These are phyloP conservation scores for Gari tellinella DNA, from an alignment of 2,888 invertebrate species.

Conservation along the genomic window DNA sequence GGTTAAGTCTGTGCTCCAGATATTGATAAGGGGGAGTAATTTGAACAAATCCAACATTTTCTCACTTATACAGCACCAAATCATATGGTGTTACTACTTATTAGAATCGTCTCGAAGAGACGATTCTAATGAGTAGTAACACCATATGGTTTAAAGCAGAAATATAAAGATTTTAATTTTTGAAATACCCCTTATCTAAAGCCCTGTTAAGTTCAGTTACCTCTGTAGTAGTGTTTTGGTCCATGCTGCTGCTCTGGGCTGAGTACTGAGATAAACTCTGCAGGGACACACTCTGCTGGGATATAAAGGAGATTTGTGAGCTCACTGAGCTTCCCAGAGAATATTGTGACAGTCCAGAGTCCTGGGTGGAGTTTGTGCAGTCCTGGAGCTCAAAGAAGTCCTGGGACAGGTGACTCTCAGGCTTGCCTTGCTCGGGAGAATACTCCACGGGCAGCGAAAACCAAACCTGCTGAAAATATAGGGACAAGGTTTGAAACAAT, in stretches of 20 bases:
- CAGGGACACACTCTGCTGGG: too few species aligned
- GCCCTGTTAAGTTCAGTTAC: slow-evolving; percentile 1
- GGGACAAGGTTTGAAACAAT: too few species aligned
- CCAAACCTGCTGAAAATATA: slow-evolving; percentile 51
- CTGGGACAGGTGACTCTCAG: slow-evolving; percentile 15
- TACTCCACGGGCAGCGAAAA: slow-evolving; percentile 50
- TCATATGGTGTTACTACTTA: too few species aligned
- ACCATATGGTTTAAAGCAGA: too few species aligned
- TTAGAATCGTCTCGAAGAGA: too few species aligned
- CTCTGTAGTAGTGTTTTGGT: slow-evolving; percentile 15
- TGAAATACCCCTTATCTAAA: too few species aligned
- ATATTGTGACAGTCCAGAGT: slow-evolving; percentile 22
- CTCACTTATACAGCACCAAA: too few species aligned
- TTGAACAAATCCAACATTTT: too few species aligned
- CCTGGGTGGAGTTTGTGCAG: slow-evolving; percentile 13
- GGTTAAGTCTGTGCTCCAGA: too few species aligned
- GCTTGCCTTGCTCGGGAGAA: slow-evolving; percentile 40
- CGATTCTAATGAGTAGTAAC: too few species aligned
- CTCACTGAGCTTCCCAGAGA: slow-evolving; percentile 14
- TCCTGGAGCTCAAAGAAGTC: slow-evolving; percentile 31
- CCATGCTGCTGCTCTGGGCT: slow-evolving; percentile 12
- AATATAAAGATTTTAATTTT: too few species aligned
- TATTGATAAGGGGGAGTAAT: too few species aligned
- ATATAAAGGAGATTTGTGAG: not conserved
- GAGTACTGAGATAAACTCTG: slow-evolving; percentile 9